Evolutionary conservation across 2,113 vertebrate species (phyloP), one percentile per base, ranked within the genome.

Genomic region (Hyla sarda): DNA sequence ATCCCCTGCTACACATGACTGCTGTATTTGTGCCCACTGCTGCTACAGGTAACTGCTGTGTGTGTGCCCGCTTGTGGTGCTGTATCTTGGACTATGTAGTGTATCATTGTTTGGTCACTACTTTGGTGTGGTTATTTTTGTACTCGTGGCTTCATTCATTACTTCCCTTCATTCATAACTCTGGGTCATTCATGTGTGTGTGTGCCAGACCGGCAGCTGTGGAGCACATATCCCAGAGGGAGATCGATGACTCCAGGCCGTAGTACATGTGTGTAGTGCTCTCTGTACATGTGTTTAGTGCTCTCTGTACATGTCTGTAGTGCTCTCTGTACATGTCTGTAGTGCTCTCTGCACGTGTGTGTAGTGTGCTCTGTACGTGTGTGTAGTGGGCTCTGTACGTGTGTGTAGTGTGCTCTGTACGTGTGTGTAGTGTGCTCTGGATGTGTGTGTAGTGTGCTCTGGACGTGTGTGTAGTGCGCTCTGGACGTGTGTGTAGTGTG

Each of bases 81-180:
- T 34, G 25, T 41, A 47, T 10, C 30, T 17, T 77, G 74, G 4
- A 23, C 12, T 48, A 13, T 48, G 45, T 52, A 45, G 23, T 78
- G 48, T 56, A 25, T 54, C 16, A 56, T 48, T 78, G 14, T 75
- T 41, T 48, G 34, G 1, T 23, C 21, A 47, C 71, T 54, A 12
- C 48, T 32, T 9, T 6, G n/a, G 23, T 25, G 58, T 25, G 58
- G n/a, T n/a, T 60, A 25, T 23, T 75, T n/a, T 41, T 74, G 73
- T 75, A 74, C 7, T 50, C 21, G 41, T 76, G 48, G 16, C 75
- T 78, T 56, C 75, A 78, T 78, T 78, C 75, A 79, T 58, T 21
- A 52, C 47, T 14, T 28, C 25, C 25, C 65, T 16, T 69, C 65
- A 69, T 69, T 69, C 65, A 69, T 32, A 28, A 0, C 65, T 69